phyloP scores from a whole-genome alignment of 2,113 vertebrate species.

The Nesoenas mayeri region DNA sequence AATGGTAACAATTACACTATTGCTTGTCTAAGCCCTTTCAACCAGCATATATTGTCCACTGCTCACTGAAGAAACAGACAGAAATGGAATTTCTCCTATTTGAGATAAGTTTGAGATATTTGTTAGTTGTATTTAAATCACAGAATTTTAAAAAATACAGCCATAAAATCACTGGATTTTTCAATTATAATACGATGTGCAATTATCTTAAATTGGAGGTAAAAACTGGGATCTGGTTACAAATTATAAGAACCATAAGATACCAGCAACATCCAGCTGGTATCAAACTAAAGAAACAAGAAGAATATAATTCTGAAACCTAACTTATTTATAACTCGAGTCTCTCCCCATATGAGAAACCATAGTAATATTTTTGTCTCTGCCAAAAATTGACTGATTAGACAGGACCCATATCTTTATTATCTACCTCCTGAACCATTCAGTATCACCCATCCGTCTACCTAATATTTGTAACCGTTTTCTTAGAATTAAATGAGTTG shows the following conservation, averaged over 20 bases:
- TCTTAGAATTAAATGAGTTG: not conserved
- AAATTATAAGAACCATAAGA: not conserved
- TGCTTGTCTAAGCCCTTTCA: not conserved
- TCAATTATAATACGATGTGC: not conserved
- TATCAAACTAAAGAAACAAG: not conserved
- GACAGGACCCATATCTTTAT: not conserved
- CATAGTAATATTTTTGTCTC: not conserved
- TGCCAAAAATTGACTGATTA: not conserved
- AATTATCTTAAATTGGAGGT: not conserved
- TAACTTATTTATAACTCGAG: not conserved
- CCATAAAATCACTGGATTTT: not conserved
- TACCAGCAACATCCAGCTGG: not conserved
- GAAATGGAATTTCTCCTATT: not conserved
- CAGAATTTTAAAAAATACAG: not conserved
- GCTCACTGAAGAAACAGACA: not conserved
- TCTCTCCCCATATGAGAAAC: not conserved
- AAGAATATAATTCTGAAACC: not conserved
- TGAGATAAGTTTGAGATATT: not conserved
- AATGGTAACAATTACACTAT: not conserved
- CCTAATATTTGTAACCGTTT: not conserved
- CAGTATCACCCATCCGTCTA: not conserved
- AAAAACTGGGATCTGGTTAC: not conserved
- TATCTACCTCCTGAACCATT: not conserved
- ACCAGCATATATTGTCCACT: not conserved
- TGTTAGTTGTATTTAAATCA: not conserved